Percentiles rank a stretch among this genome's conserved stretches.
Conservation (phyloP, 2,113 vertebrate genomes). For the Labeo rohita region DNA sequence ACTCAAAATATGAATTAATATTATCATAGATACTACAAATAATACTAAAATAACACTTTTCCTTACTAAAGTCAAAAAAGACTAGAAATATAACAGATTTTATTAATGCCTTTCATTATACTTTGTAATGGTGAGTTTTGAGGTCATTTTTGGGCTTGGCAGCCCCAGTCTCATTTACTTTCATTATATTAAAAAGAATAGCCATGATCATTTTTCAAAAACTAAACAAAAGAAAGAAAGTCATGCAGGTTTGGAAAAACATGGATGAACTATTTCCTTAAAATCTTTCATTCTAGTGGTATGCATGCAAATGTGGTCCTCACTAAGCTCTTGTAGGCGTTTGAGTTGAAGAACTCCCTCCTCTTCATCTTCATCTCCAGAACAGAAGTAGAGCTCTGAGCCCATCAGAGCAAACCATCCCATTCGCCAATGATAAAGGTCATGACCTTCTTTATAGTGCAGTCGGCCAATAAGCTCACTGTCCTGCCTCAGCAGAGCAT, state of each 20-base stretch:
- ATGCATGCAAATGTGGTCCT: slow-evolving; percentile 61
- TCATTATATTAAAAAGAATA: neutral
- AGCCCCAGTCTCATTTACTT: neutral
- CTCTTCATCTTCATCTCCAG: slow-evolving; percentile 74
- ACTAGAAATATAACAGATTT: neutral
- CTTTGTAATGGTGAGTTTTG: neutral
- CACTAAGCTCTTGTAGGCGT: slow-evolving; percentile 94
- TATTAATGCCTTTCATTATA: neutral
- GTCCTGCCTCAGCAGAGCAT: slow-evolving; percentile 80
- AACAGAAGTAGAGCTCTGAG: slow-evolving; percentile 83
- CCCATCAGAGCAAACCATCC: slow-evolving; percentile 93
- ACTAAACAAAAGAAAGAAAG: neutral
- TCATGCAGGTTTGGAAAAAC: neutral
- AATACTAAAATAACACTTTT: neutral
- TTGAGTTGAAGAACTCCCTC: slow-evolving; percentile 86
- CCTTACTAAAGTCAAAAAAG: neutral
- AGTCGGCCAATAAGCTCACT: slow-evolving; percentile 88
- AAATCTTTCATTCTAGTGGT: neutral
- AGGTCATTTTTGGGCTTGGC: neutral
- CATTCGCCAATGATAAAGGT: slow-evolving; percentile 88
- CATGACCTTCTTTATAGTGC: slow-evolving; percentile 91
- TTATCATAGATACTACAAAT: neutral
- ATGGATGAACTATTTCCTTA: neutral
- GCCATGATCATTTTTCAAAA: neutral
- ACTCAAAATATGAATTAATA: neutral